Evolutionary conservation across 2,888 invertebrate species (phyloP), one percentile per base, ranked within the genome.

Genomic region (Dyspetes luteomarginatus): DNA sequence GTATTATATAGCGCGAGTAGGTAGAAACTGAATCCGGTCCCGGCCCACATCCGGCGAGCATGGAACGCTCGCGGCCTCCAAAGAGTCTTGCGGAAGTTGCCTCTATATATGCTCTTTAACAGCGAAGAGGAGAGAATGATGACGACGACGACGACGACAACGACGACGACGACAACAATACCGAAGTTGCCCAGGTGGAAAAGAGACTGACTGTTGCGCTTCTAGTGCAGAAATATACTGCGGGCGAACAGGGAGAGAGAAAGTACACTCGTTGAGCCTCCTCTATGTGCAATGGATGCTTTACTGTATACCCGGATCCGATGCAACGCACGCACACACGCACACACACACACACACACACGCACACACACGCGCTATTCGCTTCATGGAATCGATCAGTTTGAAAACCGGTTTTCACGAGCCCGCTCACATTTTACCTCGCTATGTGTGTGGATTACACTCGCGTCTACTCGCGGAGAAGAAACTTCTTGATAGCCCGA

Each of bases 281-380:
- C 58, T 28, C 43, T 15, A 28, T 36, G 76, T 52, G 71, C 71
- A 78, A 68, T 58, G 77, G 71, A 73, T 73, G 65, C 50, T 75
- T 56, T 75, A 72, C 45, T 67, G 88, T 84, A n/a, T n/a, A 87
- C 90, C 90, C 90, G 90, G 90, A 90, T 90, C 90, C 90, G 88
- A 88, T 85, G 86, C 86, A 86, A 84, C 85, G 67, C 77, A 58
- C 17, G 17, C 48, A 17, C 17, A 64, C 73, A 48, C 17, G 17
- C 17, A 4, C 15, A 45, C 5, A 3, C 45, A 45, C 15, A 36
- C 28, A 22, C 36, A 52, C 26, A 62, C 30, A 36, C 67, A 60
- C 9, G 3, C 60, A 28, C 26, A n/a, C 64, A 64, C 22, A 43
- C 24, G 83, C 83, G 84, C 83, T n/a, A n/a, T n/a, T n/a, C n/a